Evolutionary conservation across 2,888 invertebrate genomes (phyloP), one percentile per base, ranked within the genome.

Genomic region (Pteria penguin): DNA sequence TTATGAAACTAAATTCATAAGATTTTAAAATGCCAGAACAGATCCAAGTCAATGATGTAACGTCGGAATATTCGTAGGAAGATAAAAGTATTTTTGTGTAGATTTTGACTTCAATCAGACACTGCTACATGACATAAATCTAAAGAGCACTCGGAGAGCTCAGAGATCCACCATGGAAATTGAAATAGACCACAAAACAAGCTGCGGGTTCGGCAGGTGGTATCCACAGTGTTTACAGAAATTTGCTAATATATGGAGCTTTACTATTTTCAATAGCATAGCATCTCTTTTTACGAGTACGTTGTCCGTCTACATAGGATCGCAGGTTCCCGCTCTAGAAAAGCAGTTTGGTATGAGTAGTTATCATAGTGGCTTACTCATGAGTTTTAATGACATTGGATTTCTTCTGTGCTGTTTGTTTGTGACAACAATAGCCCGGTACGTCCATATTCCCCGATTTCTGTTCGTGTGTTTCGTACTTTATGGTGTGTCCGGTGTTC

Each of bases 171-270:
- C 8, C 11, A 45, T 45, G 45, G 45, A 18, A 45, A 18, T 14
- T 14, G 18, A 14, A 18, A n/a, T 24, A 26, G 45, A 45, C 45
- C 45, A 8, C 22, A 68, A 72, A n/a, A 36, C 52, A 3, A 24
- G 31, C 22, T 80, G 76, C 72, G 79, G 79, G 14, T 36, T 80
- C 14, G 76, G 76, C n/a, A 31, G 22, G 4, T 77, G 36, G 54
- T 65, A 58, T 22, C 61, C 75, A 11, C 22, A 24, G 26, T 63
- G 45, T 62, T 67, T 80, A 1, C 74, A 76, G 26, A 58, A 57
- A 29, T 78, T 80, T 65, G 63, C 69, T 0, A 76, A 72, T 26
- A 73, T 82, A 27, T 32, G 61, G 4, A 67, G 75, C 2, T 84
- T 84, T 54, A 74, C 81, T 1, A 75, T 66, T 2, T 61, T 78